These are phyloP conservation scores for Corapipo altera DNA, from an alignment of 2,113 vertebrate genomes.

Conservation along the genomic window DNA sequence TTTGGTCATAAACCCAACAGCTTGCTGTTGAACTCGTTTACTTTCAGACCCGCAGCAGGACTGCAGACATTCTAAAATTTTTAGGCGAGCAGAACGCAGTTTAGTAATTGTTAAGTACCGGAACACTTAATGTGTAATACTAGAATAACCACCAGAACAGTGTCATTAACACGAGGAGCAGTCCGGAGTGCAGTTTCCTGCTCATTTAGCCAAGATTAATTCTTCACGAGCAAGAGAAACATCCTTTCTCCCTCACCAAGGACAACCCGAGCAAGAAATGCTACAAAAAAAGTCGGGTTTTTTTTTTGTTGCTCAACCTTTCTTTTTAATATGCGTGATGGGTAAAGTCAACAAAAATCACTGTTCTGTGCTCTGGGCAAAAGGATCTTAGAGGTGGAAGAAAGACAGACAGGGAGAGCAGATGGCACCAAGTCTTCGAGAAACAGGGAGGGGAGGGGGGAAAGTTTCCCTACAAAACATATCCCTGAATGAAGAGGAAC, in stretches of 20 bases:
- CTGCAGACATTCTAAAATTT: background rate
- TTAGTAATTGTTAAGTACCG: background rate
- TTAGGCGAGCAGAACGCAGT: background rate
- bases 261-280: background rate
- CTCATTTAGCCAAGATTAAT: conserved; percentile 19
- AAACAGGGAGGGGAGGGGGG: background rate
- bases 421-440: background rate
- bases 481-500: background rate
- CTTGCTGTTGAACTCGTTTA: background rate
- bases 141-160: conserved; percentile 40
- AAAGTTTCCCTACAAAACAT: background rate
- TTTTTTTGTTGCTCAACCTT: background rate
- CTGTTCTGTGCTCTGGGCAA: background rate
- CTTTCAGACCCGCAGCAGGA: background rate
- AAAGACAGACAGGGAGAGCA: background rate
- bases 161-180: conserved; percentile 6
- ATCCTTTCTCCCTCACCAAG: background rate
- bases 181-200: background rate
- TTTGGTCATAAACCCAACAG: background rate
- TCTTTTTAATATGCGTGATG: background rate
- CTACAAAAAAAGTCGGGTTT: background rate
- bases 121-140: background rate
- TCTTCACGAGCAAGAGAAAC: background rate
- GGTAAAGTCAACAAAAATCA: background rate
- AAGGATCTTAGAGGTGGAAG: background rate